phyloP scores from a whole-genome alignment of 2,797 vertebrate species.

The Sus cebifrons region DNA sequence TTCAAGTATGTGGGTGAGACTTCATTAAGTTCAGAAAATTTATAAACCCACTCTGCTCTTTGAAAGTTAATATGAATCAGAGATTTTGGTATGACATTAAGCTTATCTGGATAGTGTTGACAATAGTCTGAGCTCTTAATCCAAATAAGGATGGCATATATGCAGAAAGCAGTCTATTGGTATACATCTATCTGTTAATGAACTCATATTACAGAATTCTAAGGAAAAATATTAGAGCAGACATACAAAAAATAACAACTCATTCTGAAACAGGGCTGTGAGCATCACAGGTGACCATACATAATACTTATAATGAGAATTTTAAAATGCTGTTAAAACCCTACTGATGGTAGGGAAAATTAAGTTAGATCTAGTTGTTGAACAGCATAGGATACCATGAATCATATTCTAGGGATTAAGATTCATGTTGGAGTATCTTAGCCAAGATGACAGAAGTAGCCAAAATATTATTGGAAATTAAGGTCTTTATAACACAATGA shows the following conservation, averaged over 20 bases:
- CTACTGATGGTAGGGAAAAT: not conserved
- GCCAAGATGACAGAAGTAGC: not conserved
- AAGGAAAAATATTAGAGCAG: not conserved
- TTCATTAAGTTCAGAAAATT: conserved; percentile 69
- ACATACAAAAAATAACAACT: not conserved
- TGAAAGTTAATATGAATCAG: conserved; percentile 54
- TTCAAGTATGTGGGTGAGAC: conserved; percentile 54
- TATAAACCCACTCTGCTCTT: not conserved
- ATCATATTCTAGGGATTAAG: conserved; percentile 1
- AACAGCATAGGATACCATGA: not conserved
- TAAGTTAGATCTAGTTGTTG: not conserved
- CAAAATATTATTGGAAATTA: conserved; percentile 8
- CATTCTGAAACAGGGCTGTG: not conserved
- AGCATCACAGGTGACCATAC: not conserved
- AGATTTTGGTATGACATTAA: conserved; percentile 2
- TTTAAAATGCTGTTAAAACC: not conserved
- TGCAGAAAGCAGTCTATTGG: not conserved
- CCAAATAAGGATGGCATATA: not conserved
- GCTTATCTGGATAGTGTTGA: not conserved
- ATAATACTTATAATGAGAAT: not conserved
- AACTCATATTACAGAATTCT: not conserved
- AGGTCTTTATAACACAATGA: conserved; percentile 1
- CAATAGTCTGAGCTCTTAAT: not conserved
- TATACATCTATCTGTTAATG: not conserved
- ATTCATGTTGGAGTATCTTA: not conserved